These are phyloP conservation scores for Galerucella nymphaeae DNA, from an alignment of 2,888 invertebrate species.

Conservation along the genomic window DNA sequence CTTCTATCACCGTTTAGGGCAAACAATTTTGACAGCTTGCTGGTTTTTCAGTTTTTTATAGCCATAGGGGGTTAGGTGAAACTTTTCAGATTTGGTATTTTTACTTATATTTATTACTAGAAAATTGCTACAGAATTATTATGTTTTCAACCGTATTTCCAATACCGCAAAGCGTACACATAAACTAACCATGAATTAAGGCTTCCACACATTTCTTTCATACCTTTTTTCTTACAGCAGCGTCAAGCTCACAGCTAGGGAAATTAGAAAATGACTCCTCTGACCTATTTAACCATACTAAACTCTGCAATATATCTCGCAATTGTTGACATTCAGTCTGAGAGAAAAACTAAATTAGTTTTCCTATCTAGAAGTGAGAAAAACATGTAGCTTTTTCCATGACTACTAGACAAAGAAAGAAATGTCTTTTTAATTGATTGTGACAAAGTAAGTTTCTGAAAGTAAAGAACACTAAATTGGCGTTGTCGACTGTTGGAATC, in stretches of 20 bases:
- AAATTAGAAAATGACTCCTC: slow-evolving; percentile 4
- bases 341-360: slow-evolving; percentile 29
- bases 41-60: no score
- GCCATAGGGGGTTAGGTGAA: no score
- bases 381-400: slow-evolving; percentile 12
- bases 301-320: slow-evolving; percentile 25
- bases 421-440: slow-evolving; percentile 17
- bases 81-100: no score
- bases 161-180: no score
- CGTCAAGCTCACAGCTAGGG: not conserved
- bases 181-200: no score
- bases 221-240: not conserved
- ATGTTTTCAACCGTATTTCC: no score
- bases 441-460: not conserved
- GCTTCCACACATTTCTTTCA: not conserved
- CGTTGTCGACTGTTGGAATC: not conserved
- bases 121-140: no score
- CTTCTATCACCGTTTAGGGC: no score
- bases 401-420: slow-evolving; percentile 2
- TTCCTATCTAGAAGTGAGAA: slow-evolving; percentile 25
- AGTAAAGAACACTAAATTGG: not conserved
- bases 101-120: no score
- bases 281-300: slow-evolving; percentile 12
- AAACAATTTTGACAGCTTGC: no score
- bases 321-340: slow-evolving; percentile 23